Evolutionary conservation across 2,888 invertebrate genomes (phyloP).

Genomic region (Melitaea athalia): DNA sequence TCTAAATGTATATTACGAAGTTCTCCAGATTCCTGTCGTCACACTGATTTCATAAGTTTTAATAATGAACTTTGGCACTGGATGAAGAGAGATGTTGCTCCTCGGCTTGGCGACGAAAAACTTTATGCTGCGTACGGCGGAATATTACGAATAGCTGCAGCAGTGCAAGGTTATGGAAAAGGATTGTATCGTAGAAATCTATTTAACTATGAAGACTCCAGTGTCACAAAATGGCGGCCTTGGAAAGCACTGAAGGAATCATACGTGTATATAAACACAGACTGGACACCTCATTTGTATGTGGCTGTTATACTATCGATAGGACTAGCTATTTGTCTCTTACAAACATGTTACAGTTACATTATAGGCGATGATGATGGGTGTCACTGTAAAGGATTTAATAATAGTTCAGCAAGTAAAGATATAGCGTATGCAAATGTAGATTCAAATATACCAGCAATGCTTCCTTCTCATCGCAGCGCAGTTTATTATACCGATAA

Average conservation of each 20-base stretch:
- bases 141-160: slow-evolving; percentile 68
- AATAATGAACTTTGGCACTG: slow-evolving; percentile 75
- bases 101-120: slow-evolving; percentile 67
- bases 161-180: slow-evolving; percentile 71
- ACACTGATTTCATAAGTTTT: slow-evolving; percentile 68
- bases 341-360: slow-evolving; percentile 64
- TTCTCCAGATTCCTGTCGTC: slow-evolving; percentile 66
- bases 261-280: slow-evolving; percentile 54
- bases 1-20: slow-evolving; percentile 64
- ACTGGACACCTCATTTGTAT: slow-evolving; percentile 63
- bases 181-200: slow-evolving; percentile 65
- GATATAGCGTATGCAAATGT: slow-evolving; percentile 52
- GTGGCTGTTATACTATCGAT: slow-evolving; percentile 54
- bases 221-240: slow-evolving; percentile 57
- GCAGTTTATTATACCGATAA: slow-evolving; percentile 49
- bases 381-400: slow-evolving; percentile 51
- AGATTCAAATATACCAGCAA: slow-evolving; percentile 56
- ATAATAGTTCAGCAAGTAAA: slow-evolving; percentile 35
- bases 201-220: slow-evolving; percentile 49
- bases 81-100: slow-evolving; percentile 73
- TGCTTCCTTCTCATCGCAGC: slow-evolving; percentile 51
- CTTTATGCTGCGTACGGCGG: slow-evolving; percentile 71
- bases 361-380: slow-evolving; percentile 51
- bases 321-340: slow-evolving; percentile 55
- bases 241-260: slow-evolving; percentile 57